Evolutionary conservation across 2,888 invertebrate species (phyloP), one percentile per base, ranked within the genome.

Genomic region (Coleophora flavipennella): DNA sequence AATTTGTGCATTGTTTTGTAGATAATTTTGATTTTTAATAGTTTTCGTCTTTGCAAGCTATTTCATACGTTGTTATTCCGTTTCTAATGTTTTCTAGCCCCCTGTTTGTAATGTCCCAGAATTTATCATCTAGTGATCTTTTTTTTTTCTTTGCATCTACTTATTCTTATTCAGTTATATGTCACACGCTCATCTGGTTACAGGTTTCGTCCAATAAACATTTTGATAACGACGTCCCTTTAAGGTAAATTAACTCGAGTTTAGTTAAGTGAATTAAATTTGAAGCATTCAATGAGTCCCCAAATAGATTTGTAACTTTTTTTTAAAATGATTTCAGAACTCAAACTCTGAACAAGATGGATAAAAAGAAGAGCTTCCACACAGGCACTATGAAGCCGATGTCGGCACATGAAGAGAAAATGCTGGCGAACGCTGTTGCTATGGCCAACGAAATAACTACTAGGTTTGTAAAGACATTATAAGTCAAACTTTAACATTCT

Each of bases 371-470:
- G 51, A 35, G 58, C 0, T 53, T 57, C 2, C 50, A 70, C 4
- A 66, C 69, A 0, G 66, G 68, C 12, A 77, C 89, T 0, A 92
- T 97, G 63, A 97, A 97, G 71, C 95, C 92, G 2, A 96, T 98
- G 79, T 97, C 97, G 9, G 93, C 96, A 0, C 92, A 96, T 44
- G 97, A 97, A 62, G 92, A 95, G 68, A 94, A 91, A 70, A 94
- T 95, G 8, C 85, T 98, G 44, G 95, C 97, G 57, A 93, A 93
- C 13, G 97, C 97, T 0, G 96, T 97, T 45, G 95, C 95, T 38
- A 88, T 97, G 79, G 97, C 96, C 13, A 95, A 95, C 70, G 96
- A 97, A 78, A 88, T 97, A 44, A 95, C 95, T 33, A 90, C 91
- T 35, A 88, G 89, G 85, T 91, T 69, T 52, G 84, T 51, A 38